Percentiles rank a stretch among this genome's conserved stretches.
These are phyloP conservation scores for Hassar affinis DNA, from an alignment of 2,113 vertebrate species.

Conservation along the genomic window DNA sequence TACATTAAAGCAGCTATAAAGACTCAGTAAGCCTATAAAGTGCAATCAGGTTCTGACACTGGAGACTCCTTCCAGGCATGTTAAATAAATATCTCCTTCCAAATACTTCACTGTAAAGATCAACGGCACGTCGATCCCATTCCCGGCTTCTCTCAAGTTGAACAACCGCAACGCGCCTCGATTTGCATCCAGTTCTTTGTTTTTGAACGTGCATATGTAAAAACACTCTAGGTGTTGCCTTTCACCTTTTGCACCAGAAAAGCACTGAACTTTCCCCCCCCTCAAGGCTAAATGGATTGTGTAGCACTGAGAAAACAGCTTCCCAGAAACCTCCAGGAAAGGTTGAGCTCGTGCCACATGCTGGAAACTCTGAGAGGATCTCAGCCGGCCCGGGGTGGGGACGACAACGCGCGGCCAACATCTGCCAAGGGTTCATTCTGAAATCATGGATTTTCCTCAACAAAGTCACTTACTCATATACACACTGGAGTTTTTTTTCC, in stretches of 20 bases:
- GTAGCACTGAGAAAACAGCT: constrained; percentile 59
- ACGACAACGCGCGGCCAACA: not conserved
- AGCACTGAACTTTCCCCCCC: constrained; percentile 27
- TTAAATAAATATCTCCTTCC: not conserved
- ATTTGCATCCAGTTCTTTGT: not conserved
- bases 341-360: constrained; percentile 54
- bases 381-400: constrained; percentile 38
- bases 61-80: not conserved
- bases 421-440: constrained; percentile 41
- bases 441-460: constrained; percentile 34
- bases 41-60: not conserved
- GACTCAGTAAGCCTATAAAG: not conserved
- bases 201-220: not conserved
- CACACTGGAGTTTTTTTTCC: not conserved
- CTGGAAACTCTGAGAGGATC: constrained; percentile 63
- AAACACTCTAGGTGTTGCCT: constrained; percentile 9
- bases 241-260: constrained; percentile 43
- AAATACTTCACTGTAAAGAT: not conserved
- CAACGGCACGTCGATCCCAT: too few species aligned
- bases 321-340: constrained; percentile 59
- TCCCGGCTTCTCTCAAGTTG: too few species aligned
- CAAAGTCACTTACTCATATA: constrained; percentile 20
- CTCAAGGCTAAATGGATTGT: constrained; percentile 55
- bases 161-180: not conserved
- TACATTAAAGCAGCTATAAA: not conserved